These are phyloP conservation scores for Drosophila dives DNA, from an alignment of 2,888 invertebrate species.

Conservation along the genomic window DNA sequence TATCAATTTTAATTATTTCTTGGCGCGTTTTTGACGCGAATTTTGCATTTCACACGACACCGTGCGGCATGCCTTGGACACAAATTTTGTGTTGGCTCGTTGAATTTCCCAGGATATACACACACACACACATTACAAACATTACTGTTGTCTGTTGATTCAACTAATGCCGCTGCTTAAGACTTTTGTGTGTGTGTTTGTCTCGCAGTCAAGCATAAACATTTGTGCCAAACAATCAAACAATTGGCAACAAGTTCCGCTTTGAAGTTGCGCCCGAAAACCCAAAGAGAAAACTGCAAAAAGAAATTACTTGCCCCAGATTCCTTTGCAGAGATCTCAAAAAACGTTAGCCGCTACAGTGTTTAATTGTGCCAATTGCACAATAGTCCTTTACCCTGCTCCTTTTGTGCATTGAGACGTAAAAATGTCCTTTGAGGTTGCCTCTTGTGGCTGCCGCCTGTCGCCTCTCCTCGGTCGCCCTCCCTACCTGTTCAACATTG, in stretches of 20 bases:
- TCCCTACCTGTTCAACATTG: slow-evolving; percentile 7
- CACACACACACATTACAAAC: background rate
- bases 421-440: slow-evolving; percentile 76
- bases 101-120: background rate
- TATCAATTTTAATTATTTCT: slow-evolving; percentile 78
- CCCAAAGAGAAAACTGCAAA: slow-evolving; percentile 28
- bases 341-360: slow-evolving; percentile 30
- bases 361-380: slow-evolving; percentile 80
- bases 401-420: slow-evolving; percentile 68
- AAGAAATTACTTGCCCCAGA: slow-evolving; percentile 44
- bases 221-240: slow-evolving; percentile 80
- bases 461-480: slow-evolving; percentile 31
- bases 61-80: slow-evolving; percentile 21
- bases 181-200: slow-evolving; percentile 30
- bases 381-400: slow-evolving; percentile 48
- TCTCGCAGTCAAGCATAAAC: slow-evolving; percentile 78
- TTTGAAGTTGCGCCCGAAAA: slow-evolving; percentile 50
- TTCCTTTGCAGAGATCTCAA: slow-evolving; percentile 46
- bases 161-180: slow-evolving; percentile 49
- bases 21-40: slow-evolving; percentile 62
- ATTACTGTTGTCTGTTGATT: slow-evolving; percentile 25
- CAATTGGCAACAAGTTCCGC: slow-evolving; percentile 65
- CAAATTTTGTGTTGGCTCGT: background rate
- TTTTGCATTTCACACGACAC: slow-evolving; percentile 68
- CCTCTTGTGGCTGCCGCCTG: slow-evolving; percentile 24